Conservation (phyloP, 1,140 invertebrate genomes). For the Pogonomyrmex barbatus region DNA sequence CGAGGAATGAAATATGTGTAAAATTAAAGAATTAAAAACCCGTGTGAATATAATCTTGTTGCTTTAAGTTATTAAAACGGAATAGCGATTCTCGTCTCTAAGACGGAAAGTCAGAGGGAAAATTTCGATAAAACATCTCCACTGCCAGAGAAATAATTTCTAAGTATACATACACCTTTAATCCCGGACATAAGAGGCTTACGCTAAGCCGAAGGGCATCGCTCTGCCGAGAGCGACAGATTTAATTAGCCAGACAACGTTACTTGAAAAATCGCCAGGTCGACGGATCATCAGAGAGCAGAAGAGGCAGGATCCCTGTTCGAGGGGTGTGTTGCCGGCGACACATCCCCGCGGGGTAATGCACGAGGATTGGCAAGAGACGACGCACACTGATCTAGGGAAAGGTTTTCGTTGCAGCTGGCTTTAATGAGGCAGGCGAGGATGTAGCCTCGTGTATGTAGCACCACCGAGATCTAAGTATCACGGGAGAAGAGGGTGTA, state of each 20-base stretch:
- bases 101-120: background rate
- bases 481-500: slow-evolving; percentile 51
- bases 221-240: slow-evolving; percentile 62
- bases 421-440: slow-evolving; percentile 70
- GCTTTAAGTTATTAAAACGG: slow-evolving; percentile 3
- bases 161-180: slow-evolving; percentile 22
- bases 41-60: background rate
- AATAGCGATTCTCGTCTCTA: background rate
- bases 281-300: slow-evolving; percentile 54
- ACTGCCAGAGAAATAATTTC: slow-evolving; percentile 51
- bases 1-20: background rate
- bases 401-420: slow-evolving; percentile 47
- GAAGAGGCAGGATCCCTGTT: background rate
- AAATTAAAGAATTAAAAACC: background rate
- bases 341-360: background rate
- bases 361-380: slow-evolving; percentile 11
- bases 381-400: slow-evolving; percentile 3
- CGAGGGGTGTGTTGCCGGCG: slow-evolving; percentile 44
- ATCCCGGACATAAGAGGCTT: slow-evolving; percentile 66
- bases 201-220: slow-evolving; percentile 53
- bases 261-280: slow-evolving; percentile 73
- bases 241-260: slow-evolving; percentile 73
- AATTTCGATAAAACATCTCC: background rate
- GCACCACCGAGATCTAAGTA: slow-evolving; percentile 60
- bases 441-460: slow-evolving; percentile 55